Base-by-base conservation (phyloP, 2,113 vertebrate species). In the Motacilla tschutschensis region DNA sequence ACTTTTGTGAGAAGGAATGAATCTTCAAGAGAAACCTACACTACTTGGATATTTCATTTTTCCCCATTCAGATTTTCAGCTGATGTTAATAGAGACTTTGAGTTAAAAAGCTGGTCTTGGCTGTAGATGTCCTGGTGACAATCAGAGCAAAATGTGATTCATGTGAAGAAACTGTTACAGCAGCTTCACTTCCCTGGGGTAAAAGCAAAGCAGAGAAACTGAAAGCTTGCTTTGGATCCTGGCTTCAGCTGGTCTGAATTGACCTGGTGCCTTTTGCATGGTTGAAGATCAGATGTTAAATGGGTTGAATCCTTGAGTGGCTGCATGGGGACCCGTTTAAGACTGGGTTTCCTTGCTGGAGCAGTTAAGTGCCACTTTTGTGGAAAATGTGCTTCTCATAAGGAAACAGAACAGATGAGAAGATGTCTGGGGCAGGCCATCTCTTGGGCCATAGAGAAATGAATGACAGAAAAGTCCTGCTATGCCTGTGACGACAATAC, bases 381-480 rank as follows among this genome's bases (percentile, higher is more conserved):
- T 59, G 59, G 79, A 82, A 89, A 74, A 82, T 17, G 57, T 59
- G 77, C 74, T 60, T 91, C 66, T 79, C 44, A 46, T 41, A 91
- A 85, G 58, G 60, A 91, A 88, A 62, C 51, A 80, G 70, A 86
- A 63, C 44, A 88, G 48, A 87, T 25, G 88, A 84, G 83, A 73
- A 69, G 79, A 87, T 81, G 86, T 95, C 69, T 80, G 62, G 70
- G 76, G 65, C 60, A 90, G 67, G 60, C 43, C 76, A 80, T 80
- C 65, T 92, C 72, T 86, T 60, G 72, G 87, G 72, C 50, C 11
- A 11, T 14, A 53, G 73, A 87, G 92, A 54, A 79, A 80, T 1
- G 18, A 82, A 55, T 59, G 62, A 71, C 75, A 91, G 75, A 85
- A 65, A 40, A 57, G 73, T 85, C 82, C 58, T 80, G 57, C 85